Conservation (phyloP, 2,888 invertebrate genomes). For the Neria commutata region DNA sequence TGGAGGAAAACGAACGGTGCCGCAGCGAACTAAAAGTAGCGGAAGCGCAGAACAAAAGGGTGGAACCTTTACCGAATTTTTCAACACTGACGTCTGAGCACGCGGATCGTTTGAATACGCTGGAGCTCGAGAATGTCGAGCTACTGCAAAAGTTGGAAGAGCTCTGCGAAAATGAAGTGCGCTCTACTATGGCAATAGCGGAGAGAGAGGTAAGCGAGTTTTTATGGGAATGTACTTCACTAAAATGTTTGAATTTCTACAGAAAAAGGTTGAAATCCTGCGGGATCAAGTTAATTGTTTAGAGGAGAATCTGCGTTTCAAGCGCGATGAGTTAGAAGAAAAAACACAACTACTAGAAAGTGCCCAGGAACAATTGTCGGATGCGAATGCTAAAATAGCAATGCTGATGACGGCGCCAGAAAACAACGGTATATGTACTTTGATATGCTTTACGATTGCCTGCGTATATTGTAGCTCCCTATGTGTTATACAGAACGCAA, state of each 20-base stretch:
- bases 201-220: constrained; percentile 57
- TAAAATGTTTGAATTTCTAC: background rate
- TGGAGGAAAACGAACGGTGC: constrained; percentile 36
- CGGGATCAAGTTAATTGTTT: constrained; percentile 55
- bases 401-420: constrained; percentile 47
- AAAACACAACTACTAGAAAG: constrained; percentile 53
- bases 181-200: constrained; percentile 47
- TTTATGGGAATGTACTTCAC: no score
- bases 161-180: constrained; percentile 43
- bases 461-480: background rate
- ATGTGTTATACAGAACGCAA: constrained; percentile 64
- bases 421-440: constrained; percentile 42
- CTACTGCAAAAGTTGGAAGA: constrained; percentile 52
- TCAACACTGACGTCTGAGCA: no score
- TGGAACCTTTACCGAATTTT: no score
- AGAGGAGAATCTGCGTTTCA: constrained; percentile 56
- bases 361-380: constrained; percentile 56
- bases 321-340: constrained; percentile 58
- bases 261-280: constrained; percentile 56
- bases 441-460: background rate
- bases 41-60: background rate
- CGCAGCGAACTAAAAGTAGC: constrained; percentile 35
- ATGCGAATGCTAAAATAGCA: constrained; percentile 55
- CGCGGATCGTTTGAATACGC: constrained; percentile 25
- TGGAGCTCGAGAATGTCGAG: constrained; percentile 54